Base-by-base conservation (phyloP, 2,888 invertebrate species). In the Spodoptera littoralis region DNA sequence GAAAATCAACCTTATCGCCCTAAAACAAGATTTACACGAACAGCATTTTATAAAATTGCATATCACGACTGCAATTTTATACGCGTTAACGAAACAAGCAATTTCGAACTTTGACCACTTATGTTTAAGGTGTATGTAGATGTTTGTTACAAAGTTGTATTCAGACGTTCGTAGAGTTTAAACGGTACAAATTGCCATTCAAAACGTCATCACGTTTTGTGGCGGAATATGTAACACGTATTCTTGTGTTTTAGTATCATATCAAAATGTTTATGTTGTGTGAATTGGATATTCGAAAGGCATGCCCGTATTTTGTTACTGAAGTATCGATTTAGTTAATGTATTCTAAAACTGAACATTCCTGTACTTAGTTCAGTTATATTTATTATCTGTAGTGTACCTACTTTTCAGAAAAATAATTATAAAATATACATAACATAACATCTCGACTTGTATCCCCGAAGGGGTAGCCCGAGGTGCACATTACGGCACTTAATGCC, bases 141-240 rank as follows among this genome's bases (percentile, higher is more conserved):
- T 60, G 50, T 59, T 57, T 63, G 63, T 60, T 64, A 82, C 80
- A 78, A 59, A 77, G 82, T 84, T 80, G 79, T 72, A 69, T 70
- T 76, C 73, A 63, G 70, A 54, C 72, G 57, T 73, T 82, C 80
- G 77, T 76, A 81, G 72, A 79, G 82, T 84, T 85, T 86, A 87
- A 89, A 85, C 80, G 82, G 76, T 88, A 88, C 87, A 88, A 87
- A 89, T 88, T 87, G 86, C 83, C 82, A 84, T 88, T 90, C 86
- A 85, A 85, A 87, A 80, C 77, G 84, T 88, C 86, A 84, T 88
- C 84, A 84, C 81, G 84, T 84, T 88, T 85, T 85, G 86, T 86
- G 81, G 82, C 73, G 73, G 65, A 77, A 76, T 67, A 69, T 83
- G 79, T 84, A 82, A 85, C 81, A 76, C 76, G 77, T 71, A 78